Evolutionary conservation across 2,113 vertebrate genomes (phyloP), one percentile per base, ranked within the genome.

Genomic region (Burhinus bistriatus): DNA sequence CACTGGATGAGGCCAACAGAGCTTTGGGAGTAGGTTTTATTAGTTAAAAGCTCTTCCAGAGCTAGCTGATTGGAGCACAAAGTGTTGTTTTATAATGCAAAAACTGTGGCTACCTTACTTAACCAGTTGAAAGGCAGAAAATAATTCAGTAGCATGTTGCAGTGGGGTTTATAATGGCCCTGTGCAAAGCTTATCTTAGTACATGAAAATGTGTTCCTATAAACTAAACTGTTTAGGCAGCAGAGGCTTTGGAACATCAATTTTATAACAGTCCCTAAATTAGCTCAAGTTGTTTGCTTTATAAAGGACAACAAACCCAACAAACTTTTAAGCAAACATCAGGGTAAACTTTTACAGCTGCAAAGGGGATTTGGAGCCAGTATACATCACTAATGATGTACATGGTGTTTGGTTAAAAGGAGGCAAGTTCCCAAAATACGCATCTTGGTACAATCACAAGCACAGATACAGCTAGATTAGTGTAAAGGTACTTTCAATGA

Each of bases 181-280:
- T 79, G 22, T 87, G 86, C 51, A 90, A 94, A 92, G 76, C 62
- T 95, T 72, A 71, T 77, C 84, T 73, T 45, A 84, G 69, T 57
- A 79, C 49, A 81, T 26, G 54, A 69, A 91, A 95, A 96, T 45
- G 27, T 61, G 54, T 91, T 91, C 65, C 66, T 58, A 75, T 73
- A 65, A 92, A 72, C 61, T 58, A 82, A 95, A 94, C 26, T 95
- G 78, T 96, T 95, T 93, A 95, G 82, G 71, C 82, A 95, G 91
- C 89, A 94, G 27, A 92, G 81, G 20, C 83, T 96, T 92, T 87
- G 86, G 66, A 89, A 90, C 70, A 90, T 57, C 65, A 32, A 72
- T 81, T 91, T 87, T 83, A 72, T 87, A 95, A 87, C 25, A 69
- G 51, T 83, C 11, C 59, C 38, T 77, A 96, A 93, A 89, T 94